phyloP scores from a whole-genome alignment of 2,113 vertebrate genomes.

The Labeo catla region DNA sequence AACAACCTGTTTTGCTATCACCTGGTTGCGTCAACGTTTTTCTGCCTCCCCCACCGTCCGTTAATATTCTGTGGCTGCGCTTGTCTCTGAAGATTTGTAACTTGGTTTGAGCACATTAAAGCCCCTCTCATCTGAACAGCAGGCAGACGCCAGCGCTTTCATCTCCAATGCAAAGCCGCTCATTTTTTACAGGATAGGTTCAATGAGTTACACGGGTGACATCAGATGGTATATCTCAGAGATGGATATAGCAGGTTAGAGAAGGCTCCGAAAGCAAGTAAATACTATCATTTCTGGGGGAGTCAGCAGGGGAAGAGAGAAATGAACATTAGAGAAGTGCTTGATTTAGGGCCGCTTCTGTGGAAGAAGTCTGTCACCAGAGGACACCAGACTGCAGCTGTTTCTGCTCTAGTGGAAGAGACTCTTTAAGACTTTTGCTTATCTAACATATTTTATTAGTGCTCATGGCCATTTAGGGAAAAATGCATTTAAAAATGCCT shows the following conservation, averaged over 20 bases:
- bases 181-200: constrained; percentile 69
- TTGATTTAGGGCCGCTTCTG: constrained; percentile 18
- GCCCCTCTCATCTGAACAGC: constrained; percentile 59
- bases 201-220: constrained; percentile 72
- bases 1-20: constrained; percentile 15
- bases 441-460: neutral
- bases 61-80: constrained; percentile 38
- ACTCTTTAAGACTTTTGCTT: neutral
- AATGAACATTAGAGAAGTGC: constrained; percentile 45
- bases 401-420: neutral
- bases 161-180: constrained; percentile 57
- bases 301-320: constrained; percentile 44
- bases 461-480: neutral
- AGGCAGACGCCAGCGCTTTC: constrained; percentile 59
- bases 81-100: constrained; percentile 71
- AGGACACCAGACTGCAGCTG: constrained; percentile 1
- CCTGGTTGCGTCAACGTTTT: constrained; percentile 5
- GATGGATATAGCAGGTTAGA: constrained; percentile 66
- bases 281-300: constrained; percentile 50
- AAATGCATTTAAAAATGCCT: neutral
- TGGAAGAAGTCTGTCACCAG: neutral
- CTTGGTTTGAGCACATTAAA: constrained; percentile 76
- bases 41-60: neutral
- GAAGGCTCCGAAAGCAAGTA: constrained; percentile 55
- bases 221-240: constrained; percentile 70